These are phyloP conservation scores for Tetrao urogallus DNA, from an alignment of 2,113 vertebrate species.

Conservation along the genomic window DNA sequence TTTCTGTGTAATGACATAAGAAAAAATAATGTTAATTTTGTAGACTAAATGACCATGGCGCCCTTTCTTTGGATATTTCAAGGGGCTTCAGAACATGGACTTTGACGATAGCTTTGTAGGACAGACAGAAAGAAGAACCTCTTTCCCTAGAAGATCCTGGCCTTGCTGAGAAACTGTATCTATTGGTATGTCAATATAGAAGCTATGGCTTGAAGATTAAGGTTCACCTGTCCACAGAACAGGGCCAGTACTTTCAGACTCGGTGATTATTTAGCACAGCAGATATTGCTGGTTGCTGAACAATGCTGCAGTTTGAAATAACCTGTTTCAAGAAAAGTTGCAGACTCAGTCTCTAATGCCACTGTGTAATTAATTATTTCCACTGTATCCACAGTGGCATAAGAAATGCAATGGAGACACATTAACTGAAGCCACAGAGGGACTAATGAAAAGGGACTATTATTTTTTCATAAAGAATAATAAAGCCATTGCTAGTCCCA, in stretches of 20 bases:
- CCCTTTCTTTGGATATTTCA: background rate
- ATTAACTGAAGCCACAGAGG: conserved; percentile 14
- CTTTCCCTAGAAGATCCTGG: background rate
- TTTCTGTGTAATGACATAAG: background rate
- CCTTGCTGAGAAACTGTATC: background rate
- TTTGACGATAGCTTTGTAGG: background rate
- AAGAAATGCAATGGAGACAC: background rate
- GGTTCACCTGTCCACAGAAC: background rate
- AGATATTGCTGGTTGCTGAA: conserved; percentile 3
- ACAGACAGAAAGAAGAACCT: background rate
- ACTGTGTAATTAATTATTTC: conserved; percentile 36
- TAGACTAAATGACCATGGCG: background rate
- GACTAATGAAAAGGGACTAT: conserved; percentile 9
- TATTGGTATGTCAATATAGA: background rate
- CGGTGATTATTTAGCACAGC: conserved; percentile 5
- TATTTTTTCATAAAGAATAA: conserved; percentile 39
- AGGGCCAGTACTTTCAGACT: background rate
- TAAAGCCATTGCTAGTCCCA: background rate
- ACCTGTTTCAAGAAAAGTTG: conserved; percentile 18
- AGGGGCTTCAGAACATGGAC: background rate
- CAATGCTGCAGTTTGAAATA: background rate
- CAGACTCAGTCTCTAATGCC: background rate
- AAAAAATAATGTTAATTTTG: background rate
- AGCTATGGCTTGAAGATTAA: background rate
- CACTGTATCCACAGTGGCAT: background rate